Evolutionary conservation across 2,888 invertebrate species (phyloP).

Genomic region (Euzophera pinguis): DNA sequence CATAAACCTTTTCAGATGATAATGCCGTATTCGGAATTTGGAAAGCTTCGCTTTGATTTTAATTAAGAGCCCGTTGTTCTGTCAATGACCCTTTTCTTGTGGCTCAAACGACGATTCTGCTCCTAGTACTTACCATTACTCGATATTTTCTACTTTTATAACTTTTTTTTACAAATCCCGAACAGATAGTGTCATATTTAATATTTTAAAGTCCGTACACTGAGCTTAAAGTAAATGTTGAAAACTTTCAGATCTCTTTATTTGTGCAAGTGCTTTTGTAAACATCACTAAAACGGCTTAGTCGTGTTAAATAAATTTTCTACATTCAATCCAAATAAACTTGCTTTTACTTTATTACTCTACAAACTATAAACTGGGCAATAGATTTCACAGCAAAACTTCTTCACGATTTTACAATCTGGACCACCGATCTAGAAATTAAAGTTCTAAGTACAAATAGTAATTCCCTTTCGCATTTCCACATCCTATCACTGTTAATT

Average conservation of each 20-base stretch:
- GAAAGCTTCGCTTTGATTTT: background rate
- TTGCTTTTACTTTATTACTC: background rate
- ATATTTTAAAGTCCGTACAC: no score
- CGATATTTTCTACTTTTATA: no score
- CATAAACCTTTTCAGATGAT: conserved; percentile 6
- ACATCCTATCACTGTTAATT: conserved; percentile 27
- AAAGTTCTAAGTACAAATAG: conserved; percentile 8
- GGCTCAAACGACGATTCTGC: background rate
- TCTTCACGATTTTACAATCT: conserved; percentile 9
- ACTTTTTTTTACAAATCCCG: no score
- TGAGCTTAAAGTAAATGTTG: no score
- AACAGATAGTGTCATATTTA: no score
- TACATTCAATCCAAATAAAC: background rate
- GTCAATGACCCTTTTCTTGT: background rate
- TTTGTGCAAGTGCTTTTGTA: background rate
- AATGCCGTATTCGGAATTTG: conserved; percentile 3
- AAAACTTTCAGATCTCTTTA: background rate
- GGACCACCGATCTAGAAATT: conserved; percentile 7
- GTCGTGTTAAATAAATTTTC: background rate
- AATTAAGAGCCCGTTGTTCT: background rate
- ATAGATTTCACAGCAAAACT: conserved; percentile 7
- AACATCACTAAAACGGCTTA: background rate
- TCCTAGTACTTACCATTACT: no score
- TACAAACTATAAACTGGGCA: conserved; percentile 1
- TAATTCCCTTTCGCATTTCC: conserved; percentile 5